Percentiles rank a stretch among this genome's conserved stretches.
Conservation (phyloP, 2,797 vertebrate genomes). For the Sparidentex hasta region DNA sequence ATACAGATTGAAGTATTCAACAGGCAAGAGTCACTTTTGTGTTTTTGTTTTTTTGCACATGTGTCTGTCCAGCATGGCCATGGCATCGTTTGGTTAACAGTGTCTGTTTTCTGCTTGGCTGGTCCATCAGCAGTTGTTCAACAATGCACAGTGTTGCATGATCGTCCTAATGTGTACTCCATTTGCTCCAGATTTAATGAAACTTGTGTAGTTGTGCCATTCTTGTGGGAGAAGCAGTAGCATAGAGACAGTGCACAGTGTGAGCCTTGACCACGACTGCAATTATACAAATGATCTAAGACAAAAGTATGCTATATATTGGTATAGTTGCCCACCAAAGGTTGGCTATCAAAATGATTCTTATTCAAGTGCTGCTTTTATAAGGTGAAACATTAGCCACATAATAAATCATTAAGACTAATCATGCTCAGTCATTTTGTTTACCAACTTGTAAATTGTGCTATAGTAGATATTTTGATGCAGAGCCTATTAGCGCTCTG, state of each 20-base stretch:
- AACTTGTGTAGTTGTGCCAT: slow-evolving; percentile 71
- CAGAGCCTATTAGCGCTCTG: background rate
- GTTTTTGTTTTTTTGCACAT: slow-evolving; percentile 22
- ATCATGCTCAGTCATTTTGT: background rate
- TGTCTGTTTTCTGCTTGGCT: slow-evolving; percentile 79
- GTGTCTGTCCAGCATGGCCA: slow-evolving; percentile 81
- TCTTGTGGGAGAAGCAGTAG: slow-evolving; percentile 66
- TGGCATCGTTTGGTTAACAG: slow-evolving; percentile 62
- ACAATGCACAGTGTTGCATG: slow-evolving; percentile 80
- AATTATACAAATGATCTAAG: background rate
- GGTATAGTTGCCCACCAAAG: background rate
- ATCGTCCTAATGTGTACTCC: slow-evolving; percentile 61
- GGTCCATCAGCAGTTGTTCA: slow-evolving; percentile 70
- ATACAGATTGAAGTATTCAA: too few relatives aligned
- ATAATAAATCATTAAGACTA: slow-evolving; percentile 4
- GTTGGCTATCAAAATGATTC: background rate
- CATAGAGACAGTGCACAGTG: slow-evolving; percentile 60
- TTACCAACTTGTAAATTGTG: background rate
- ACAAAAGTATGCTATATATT: background rate
- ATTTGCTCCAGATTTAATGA: slow-evolving; percentile 74
- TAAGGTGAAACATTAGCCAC: background rate
- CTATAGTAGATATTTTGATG: background rate
- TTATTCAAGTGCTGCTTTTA: slow-evolving; percentile 1
- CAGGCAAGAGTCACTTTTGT: slow-evolving; percentile 19
- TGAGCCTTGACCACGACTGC: slow-evolving; percentile 8